Evolutionary conservation across 2,888 invertebrate genomes (phyloP).

Genomic region (Volucella zonaria): DNA sequence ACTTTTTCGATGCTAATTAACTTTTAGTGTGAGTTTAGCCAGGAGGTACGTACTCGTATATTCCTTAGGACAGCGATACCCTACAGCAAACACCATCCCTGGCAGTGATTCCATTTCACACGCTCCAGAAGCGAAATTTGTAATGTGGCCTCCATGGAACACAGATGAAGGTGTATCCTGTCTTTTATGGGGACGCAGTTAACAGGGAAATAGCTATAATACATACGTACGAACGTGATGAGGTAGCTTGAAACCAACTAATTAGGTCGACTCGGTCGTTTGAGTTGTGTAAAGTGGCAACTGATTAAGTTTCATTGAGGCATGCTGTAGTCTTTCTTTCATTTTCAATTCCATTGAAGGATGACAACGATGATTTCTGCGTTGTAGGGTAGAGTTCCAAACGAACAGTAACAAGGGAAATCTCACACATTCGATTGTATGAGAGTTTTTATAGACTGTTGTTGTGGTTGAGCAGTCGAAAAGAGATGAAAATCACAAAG

Average conservation of each 20-base stretch:
- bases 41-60: slow-evolving; percentile 40
- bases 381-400: background rate
- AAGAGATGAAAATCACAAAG: no score
- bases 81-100: slow-evolving; percentile 47
- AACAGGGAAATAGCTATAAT: slow-evolving; percentile 11
- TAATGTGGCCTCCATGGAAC: slow-evolving; percentile 19
- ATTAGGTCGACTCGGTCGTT: slow-evolving; percentile 56
- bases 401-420: background rate
- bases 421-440: no score
- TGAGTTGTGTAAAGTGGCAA: background rate
- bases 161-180: background rate
- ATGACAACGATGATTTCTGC: slow-evolving; percentile 13
- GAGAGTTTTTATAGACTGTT: no score
- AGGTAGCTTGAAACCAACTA: slow-evolving; percentile 49
- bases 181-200: slow-evolving; percentile 27
- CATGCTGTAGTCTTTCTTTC: background rate
- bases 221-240: slow-evolving; percentile 38
- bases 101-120: slow-evolving; percentile 66
- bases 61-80: slow-evolving; percentile 21
- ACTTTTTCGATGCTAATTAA: slow-evolving; percentile 71
- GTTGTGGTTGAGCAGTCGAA: no score
- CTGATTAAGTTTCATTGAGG: slow-evolving; percentile 26
- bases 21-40: slow-evolving; percentile 54
- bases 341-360: slow-evolving; percentile 2
- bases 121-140: slow-evolving; percentile 52